Conservation (phyloP, 2,888 invertebrate genomes). For the Tipula vernalis region DNA sequence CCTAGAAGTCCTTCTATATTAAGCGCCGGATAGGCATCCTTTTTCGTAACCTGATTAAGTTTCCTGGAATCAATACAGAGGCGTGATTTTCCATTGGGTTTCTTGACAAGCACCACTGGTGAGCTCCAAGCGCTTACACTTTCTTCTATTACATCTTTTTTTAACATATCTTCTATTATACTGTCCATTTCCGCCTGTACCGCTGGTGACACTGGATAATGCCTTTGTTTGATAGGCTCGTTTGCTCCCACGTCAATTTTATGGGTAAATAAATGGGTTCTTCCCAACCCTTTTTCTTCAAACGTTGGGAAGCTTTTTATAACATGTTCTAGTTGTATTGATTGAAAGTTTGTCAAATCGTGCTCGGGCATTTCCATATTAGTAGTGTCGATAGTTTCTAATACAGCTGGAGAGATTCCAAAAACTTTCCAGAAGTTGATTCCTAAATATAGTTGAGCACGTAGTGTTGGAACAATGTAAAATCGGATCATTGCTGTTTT, state of each 20-base stretch:
- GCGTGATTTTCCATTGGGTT: too few species aligned
- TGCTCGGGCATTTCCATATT: not conserved
- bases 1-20: slow-evolving; percentile 8
- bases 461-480: not conserved
- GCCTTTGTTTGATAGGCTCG: too few species aligned
- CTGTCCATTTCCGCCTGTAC: slow-evolving; percentile 17
- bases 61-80: too few species aligned
- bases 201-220: slow-evolving; percentile 13
- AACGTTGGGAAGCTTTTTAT: not conserved
- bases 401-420: not conserved
- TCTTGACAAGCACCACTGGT: too few species aligned
- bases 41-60: too few species aligned
- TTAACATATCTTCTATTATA: slow-evolving; percentile 25
- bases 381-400: not conserved
- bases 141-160: slow-evolving; percentile 19
- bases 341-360: not conserved
- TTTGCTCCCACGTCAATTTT: too few species aligned
- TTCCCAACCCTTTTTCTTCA: not conserved
- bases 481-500: not conserved
- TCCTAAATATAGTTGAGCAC: slow-evolving; percentile 11
- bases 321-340: not conserved
- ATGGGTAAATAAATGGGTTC: too few species aligned
- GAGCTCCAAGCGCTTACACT: too few species aligned
- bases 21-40: slow-evolving; percentile 6
- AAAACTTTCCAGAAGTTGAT: slow-evolving; percentile 15